Conservation (phyloP, 2,113 vertebrate genomes). For the Solea senegalensis region DNA sequence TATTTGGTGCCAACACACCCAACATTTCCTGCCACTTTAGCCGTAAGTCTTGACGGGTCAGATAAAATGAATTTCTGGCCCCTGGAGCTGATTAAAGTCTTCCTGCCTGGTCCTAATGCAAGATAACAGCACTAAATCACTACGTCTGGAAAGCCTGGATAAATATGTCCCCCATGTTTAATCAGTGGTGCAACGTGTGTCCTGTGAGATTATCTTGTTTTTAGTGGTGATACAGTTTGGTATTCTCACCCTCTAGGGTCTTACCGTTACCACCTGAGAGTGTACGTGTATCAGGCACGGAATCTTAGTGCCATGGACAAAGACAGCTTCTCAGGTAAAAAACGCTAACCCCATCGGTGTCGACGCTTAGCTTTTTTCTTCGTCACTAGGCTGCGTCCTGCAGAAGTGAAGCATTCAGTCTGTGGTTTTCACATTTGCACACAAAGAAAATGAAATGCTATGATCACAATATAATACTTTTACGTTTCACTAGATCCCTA, state of each 20-base stretch:
- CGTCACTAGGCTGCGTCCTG: no score
- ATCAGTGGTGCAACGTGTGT: neutral
- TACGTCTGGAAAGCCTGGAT: neutral
- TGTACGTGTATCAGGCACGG: constrained; percentile 94
- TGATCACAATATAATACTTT: neutral
- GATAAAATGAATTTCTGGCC: constrained; percentile 42
- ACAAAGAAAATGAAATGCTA: neutral
- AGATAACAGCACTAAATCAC: constrained; percentile 8
- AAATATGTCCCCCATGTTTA: neutral
- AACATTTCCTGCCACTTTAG: constrained; percentile 93
- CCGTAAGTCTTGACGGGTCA: constrained; percentile 81
- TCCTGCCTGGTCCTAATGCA: constrained; percentile 35
- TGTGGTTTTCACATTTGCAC: neutral
- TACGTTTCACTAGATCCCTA: constrained; percentile 88
- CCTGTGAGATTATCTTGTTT: constrained; percentile 7
- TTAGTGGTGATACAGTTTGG: neutral
- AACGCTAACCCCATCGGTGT: neutral
- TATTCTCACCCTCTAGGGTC: constrained; percentile 79
- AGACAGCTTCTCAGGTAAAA: constrained; percentile 96
- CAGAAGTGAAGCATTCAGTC: no score
- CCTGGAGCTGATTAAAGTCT: constrained; percentile 55
- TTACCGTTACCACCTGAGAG: constrained; percentile 91
- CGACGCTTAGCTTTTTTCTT: neutral
- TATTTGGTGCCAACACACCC: constrained; percentile 95
- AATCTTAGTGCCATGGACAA: constrained; percentile 95